These are phyloP conservation scores for Atrina japonica DNA, from an alignment of 2,888 invertebrate species.

Conservation along the genomic window DNA sequence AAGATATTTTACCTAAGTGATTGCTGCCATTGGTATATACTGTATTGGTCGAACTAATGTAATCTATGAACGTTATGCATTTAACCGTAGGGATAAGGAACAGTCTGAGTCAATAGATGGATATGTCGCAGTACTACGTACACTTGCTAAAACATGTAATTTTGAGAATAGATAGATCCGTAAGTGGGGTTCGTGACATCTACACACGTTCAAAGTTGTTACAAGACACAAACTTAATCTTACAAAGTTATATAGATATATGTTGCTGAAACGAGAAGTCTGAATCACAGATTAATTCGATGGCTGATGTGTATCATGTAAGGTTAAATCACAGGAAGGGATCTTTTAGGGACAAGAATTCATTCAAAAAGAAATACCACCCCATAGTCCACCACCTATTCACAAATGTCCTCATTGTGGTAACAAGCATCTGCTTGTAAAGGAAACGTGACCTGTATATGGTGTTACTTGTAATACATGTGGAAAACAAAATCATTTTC, in stretches of 20 bases:
- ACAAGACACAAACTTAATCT: conserved; percentile 4
- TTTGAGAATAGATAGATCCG: conserved; percentile 8
- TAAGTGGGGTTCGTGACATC: conserved; percentile 4
- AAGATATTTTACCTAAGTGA: conserved; percentile 26
- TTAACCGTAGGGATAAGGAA: conserved; percentile 43
- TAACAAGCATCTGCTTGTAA: background rate
- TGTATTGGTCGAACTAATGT: conserved; percentile 41
- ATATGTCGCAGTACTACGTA: conserved; percentile 16
- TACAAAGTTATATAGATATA: conserved; percentile 28
- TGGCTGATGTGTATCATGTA: conserved; percentile 21
- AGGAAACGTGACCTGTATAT: conserved; percentile 25
- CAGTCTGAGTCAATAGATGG: conserved; percentile 24
- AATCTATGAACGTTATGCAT: conserved; percentile 48
- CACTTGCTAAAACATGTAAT: conserved; percentile 30
- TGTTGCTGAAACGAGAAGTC: conserved; percentile 28
- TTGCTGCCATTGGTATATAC: conserved; percentile 34
- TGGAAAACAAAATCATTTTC: conserved; percentile 28
- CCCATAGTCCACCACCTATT: too few species aligned
- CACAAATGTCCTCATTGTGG: conserved; percentile 33
- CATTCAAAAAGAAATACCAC: too few species aligned
- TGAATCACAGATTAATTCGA: conserved; percentile 1
- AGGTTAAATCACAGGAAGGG: conserved; percentile 1
- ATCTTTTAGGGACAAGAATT: too few species aligned
- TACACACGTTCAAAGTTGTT: conserved; percentile 10
- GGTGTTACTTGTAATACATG: conserved; percentile 28